Percentiles rank a stretch among this genome's conserved stretches.
Evolutionary conservation across 2,888 invertebrate species (phyloP).

Genomic region (Conchocele bisecta): DNA sequence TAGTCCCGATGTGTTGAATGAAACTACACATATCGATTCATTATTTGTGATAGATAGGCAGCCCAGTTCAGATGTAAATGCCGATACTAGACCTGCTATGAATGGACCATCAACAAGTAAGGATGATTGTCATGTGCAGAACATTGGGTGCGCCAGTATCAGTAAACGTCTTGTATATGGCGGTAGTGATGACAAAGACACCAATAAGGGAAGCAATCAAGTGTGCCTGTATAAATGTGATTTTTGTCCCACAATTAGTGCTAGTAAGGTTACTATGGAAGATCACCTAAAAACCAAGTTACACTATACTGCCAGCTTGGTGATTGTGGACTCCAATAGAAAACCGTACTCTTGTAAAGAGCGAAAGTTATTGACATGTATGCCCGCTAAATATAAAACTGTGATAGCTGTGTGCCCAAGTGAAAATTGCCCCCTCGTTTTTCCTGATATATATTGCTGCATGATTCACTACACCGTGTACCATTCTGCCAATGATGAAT

Average conservation of each 20-base stretch:
- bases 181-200: too few species aligned
- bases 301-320: constrained; percentile 20
- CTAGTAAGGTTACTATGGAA: not conserved
- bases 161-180: too few species aligned
- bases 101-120: too few species aligned
- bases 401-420: constrained; percentile 8
- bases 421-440: not conserved
- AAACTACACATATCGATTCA: too few species aligned
- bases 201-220: too few species aligned
- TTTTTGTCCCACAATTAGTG: not conserved
- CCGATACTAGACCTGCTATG: too few species aligned
- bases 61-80: too few species aligned
- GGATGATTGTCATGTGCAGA: too few species aligned
- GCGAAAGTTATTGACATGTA: not conserved
- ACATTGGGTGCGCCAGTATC: too few species aligned
- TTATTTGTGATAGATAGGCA: too few species aligned
- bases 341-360: not conserved
- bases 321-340: not conserved
- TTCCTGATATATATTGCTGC: constrained; percentile 14
- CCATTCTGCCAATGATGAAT: not conserved
- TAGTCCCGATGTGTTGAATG: too few species aligned
- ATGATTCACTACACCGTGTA: constrained; percentile 1
- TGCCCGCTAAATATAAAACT: constrained; percentile 13
- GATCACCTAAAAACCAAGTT: constrained; percentile 1
- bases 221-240: constrained; percentile 16